Conservation (phyloP, 2,113 vertebrate genomes). For the Echinops telfairi region DNA sequence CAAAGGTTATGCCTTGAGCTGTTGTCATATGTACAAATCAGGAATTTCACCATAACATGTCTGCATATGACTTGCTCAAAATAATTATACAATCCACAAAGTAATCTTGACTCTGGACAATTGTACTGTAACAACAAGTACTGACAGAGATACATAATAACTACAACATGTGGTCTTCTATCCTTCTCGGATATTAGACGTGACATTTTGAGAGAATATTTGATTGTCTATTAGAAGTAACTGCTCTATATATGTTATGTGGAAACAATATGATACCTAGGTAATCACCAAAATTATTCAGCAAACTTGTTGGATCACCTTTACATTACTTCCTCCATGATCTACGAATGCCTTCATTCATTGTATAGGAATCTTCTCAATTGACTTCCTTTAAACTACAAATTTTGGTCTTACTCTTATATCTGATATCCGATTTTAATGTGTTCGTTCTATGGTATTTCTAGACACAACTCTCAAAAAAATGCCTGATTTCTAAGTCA, state of each 20-base stretch:
- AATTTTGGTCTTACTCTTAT: neutral
- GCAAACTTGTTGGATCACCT: neutral
- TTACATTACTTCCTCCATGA: neutral
- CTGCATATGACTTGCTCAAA: neutral
- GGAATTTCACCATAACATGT: neutral
- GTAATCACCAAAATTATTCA: neutral
- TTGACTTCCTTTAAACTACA: neutral
- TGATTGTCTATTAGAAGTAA: too few species aligned
- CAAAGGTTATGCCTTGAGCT: neutral
- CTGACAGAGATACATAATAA: neutral
- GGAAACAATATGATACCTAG: neutral
- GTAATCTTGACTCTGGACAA: neutral
- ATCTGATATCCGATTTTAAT: neutral
- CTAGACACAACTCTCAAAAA: neutral
- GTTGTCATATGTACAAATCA: neutral
- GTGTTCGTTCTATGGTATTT: neutral
- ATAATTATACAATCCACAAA: too few species aligned
- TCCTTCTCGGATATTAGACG: fast-evolving
- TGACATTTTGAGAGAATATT: neutral
- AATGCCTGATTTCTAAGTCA: neutral
- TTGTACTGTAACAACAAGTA: neutral
- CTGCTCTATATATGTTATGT: neutral
- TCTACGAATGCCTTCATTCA: neutral
- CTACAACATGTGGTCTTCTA: neutral
- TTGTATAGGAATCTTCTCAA: neutral